Conservation (phyloP, 2,888 invertebrate genomes). For the Caenorhabditis wallacei region DNA sequence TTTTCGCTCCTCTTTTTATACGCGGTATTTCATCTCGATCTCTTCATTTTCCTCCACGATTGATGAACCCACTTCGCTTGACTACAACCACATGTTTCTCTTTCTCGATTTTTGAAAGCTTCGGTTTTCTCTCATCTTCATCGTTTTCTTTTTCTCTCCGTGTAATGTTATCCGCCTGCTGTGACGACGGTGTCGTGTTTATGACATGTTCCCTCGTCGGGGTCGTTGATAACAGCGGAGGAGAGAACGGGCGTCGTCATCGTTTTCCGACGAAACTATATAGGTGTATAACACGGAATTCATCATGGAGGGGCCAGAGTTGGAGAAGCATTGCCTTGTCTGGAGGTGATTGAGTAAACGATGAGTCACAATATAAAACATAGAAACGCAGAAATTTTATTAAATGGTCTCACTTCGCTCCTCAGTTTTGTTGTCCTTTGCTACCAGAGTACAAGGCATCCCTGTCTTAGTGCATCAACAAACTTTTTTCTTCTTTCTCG, state of each 20-base stretch:
- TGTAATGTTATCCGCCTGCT: slow-evolving; percentile 63
- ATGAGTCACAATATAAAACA: slow-evolving; percentile 24
- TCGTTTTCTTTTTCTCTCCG: slow-evolving; percentile 3
- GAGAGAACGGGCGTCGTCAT: slow-evolving; percentile 36
- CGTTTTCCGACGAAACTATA: slow-evolving; percentile 49
- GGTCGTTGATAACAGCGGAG: slow-evolving; percentile 51
- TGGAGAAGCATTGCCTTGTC: slow-evolving; percentile 21
- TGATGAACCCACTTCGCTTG: slow-evolving; percentile 56
- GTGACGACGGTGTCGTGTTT: slow-evolving; percentile 61
- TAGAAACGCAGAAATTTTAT: slow-evolving; percentile 28
- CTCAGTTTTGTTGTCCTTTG: slow-evolving; percentile 41
- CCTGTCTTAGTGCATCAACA: slow-evolving; percentile 38
- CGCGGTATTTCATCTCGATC: slow-evolving; percentile 35
- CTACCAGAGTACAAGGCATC: slow-evolving; percentile 24
- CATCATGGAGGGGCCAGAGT: neutral
- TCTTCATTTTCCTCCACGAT: slow-evolving; percentile 39
- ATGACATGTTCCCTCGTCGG: slow-evolving; percentile 54
- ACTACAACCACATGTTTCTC: slow-evolving; percentile 59
- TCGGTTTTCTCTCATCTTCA: slow-evolving; percentile 12
- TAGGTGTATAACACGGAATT: slow-evolving; percentile 33
- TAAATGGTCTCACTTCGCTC: slow-evolving; percentile 15
- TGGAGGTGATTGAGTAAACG: slow-evolving; percentile 27
- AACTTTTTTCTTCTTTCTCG: slow-evolving; percentile 6
- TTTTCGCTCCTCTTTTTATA: slow-evolving; percentile 61
- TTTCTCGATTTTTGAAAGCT: slow-evolving; percentile 53